Evolutionary conservation across 2,113 vertebrate genomes (phyloP).

Genomic region (Syngnathoides biaculeatus): DNA sequence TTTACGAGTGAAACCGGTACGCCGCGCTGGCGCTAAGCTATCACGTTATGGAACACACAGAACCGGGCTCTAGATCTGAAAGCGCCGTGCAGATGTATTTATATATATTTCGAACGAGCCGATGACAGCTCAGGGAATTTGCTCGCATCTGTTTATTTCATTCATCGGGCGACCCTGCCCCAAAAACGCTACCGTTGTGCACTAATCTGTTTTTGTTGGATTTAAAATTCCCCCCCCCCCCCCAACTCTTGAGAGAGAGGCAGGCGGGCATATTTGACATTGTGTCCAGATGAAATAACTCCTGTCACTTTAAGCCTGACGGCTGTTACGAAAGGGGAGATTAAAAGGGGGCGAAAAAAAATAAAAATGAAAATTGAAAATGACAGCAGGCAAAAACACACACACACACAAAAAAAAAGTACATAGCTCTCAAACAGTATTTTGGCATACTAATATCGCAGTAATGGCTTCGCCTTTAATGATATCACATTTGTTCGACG

Average conservation of each 20-base stretch:
- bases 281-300: not conserved
- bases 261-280: not conserved
- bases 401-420: too few relatives aligned
- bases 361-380: not conserved
- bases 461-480: too few relatives aligned
- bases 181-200: not conserved
- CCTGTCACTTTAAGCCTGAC: not conserved
- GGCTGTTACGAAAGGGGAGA: not conserved
- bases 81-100: not conserved
- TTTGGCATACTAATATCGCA: too few relatives aligned
- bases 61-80: too few relatives aligned
- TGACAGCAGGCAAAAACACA: not conserved
- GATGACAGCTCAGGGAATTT: constrained; percentile 63
- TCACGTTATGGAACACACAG: not conserved
- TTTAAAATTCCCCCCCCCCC: not conserved
- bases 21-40: not conserved
- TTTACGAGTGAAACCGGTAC: not conserved
- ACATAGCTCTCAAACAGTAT: too few relatives aligned
- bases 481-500: too few relatives aligned
- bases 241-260: not conserved
- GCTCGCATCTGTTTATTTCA: constrained; percentile 70
- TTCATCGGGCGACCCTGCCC: constrained; percentile 39
- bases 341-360: not conserved
- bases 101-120: constrained; percentile 20
- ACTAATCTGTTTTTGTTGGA: constrained; percentile 16